Conservation (phyloP, 2,888 invertebrate genomes). For the Resseliella maxima region DNA sequence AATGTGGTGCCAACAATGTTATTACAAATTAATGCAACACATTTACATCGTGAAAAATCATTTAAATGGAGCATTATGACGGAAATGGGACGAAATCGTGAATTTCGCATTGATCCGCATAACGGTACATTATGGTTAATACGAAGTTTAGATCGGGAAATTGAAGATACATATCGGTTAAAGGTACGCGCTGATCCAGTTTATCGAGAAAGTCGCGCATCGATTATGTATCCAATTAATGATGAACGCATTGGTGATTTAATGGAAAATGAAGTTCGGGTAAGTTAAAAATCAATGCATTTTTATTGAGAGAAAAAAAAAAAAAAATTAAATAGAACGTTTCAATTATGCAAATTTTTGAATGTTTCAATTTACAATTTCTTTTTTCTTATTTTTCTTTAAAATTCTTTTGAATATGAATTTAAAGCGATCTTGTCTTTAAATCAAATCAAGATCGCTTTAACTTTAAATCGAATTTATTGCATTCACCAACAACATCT, state of each 20-base stretch:
- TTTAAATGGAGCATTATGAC: conserved; percentile 76
- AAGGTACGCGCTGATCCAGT: conserved; percentile 68
- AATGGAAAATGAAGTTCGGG: conserved; percentile 81
- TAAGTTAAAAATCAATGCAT: conserved; percentile 63
- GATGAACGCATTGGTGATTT: conserved; percentile 79
- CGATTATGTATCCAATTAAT: conserved; percentile 81
- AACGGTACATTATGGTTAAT: conserved; percentile 82
- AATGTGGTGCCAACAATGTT: conserved; percentile 79
- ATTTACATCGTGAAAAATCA: conserved; percentile 73
- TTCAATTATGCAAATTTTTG: not conserved
- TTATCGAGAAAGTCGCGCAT: conserved; percentile 74
- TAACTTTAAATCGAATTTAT: too few species aligned
- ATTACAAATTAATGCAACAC: conserved; percentile 80
- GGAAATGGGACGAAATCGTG: conserved; percentile 67
- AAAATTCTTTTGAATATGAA: too few species aligned
- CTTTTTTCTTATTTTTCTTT: too few species aligned
- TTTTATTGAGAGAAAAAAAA: not conserved
- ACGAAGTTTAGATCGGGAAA: conserved; percentile 80
- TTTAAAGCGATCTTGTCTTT: too few species aligned
- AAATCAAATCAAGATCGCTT: too few species aligned
- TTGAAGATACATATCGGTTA: conserved; percentile 73
- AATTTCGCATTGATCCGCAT: conserved; percentile 80
- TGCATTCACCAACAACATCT: too few species aligned
- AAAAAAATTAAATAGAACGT: not conserved
- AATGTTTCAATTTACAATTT: too few species aligned